Evolutionary conservation across 2,888 invertebrate species (phyloP), one percentile per base, ranked within the genome.

Genomic region (Plebejus melissa): DNA sequence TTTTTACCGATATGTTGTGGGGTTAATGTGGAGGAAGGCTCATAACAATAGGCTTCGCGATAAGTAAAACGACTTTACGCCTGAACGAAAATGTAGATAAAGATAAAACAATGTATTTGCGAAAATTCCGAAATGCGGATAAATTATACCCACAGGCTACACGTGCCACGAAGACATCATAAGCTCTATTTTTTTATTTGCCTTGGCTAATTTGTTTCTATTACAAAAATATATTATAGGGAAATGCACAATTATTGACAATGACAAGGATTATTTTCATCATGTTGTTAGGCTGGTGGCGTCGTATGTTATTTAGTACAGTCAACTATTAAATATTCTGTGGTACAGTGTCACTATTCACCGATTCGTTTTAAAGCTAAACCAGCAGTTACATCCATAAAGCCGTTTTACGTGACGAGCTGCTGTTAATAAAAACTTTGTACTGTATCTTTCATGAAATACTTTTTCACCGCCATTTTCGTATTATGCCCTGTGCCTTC

Each of bases 21-120:
- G 72, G 54, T 50, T 72, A 72, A 72, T 72, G 72, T 32, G 32
- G 32, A 54, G 72, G 72, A 72, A 72, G 72, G 32, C 54, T 72
- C 72, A 50, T 72, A 32, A 72, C 72, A 54, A 72, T 46, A 65
- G 46, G 50, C 28, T 13, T 41, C 16, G 50, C 13, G 72, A 72
- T 50, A 72, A 72, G 72, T 54, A 32, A 72, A 65, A 72, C 16
- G 50, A 72, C 32, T 22, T 72, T 28, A 54, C 13, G 72, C 46
- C 28, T 32, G 50, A 72, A 72, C 54, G 54, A 50, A 16, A 54
- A 46, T 46, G 28, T 71, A 46, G 41, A 46, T 46, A 28, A 71
- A 71, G 71, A 71, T 41, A 41, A 46, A 71, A 71, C 71, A 71
- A 41, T 71, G 71, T 46, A 11, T 41, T 22, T 46, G 5, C 0